These are phyloP conservation scores for Labrus mixtus DNA, from an alignment of 2,113 vertebrate genomes.

Conservation along the genomic window DNA sequence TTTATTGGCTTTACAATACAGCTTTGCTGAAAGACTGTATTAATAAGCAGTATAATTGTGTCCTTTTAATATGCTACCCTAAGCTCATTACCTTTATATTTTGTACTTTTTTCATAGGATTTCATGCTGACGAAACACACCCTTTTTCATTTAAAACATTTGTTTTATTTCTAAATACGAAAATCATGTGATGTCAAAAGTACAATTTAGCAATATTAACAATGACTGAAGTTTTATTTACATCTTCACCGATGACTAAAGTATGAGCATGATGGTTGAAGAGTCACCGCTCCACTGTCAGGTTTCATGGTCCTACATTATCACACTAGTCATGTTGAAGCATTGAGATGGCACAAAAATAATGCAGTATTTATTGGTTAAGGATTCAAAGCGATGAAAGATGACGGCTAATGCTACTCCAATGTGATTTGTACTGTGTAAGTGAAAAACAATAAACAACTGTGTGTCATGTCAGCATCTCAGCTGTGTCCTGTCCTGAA, in stretches of 20 bases:
- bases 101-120: constrained; percentile 56
- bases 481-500: constrained; percentile 14
- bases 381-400: constrained; percentile 45
- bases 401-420: constrained; percentile 24
- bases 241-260: not conserved
- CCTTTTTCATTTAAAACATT: constrained; percentile 48
- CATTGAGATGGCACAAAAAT: constrained; percentile 23
- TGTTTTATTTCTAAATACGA: constrained; percentile 31
- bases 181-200: constrained; percentile 3
- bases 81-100: constrained; percentile 46
- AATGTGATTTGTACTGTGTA: constrained; percentile 47
- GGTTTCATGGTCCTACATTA: constrained; percentile 6
- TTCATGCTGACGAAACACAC: constrained; percentile 59
- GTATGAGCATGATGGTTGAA: constrained; percentile 22
- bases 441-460: constrained; percentile 63
- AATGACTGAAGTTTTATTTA: not conserved
- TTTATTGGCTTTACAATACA: constrained; percentile 81
- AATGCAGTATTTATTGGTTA: constrained; percentile 26
- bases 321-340: constrained; percentile 19
- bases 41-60: constrained; percentile 68
- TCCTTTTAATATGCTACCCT: constrained; percentile 58
- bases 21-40: constrained; percentile 75
- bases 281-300: constrained; percentile 5
- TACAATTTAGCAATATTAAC: constrained; percentile 2
- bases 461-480: constrained; percentile 43